Evolutionary conservation across 2,888 invertebrate species (phyloP).

Genomic region (Polia nebulosa): DNA sequence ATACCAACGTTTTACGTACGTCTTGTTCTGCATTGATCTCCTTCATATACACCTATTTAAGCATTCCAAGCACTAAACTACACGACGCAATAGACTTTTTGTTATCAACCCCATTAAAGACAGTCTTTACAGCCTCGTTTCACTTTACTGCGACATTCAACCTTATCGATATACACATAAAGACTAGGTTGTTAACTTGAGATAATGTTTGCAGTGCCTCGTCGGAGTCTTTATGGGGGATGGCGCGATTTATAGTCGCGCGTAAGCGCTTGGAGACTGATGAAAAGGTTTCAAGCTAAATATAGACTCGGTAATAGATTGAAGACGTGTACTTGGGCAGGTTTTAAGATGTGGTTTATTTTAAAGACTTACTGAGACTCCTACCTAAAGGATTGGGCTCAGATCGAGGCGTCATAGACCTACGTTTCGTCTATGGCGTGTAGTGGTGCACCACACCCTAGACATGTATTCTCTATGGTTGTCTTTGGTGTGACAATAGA

Average conservation of each 20-base stretch:
- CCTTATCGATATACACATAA: conserved; percentile 54
- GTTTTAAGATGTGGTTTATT: neutral
- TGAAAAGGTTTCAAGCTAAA: conserved; percentile 39
- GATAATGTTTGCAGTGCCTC: conserved; percentile 56
- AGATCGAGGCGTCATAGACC: too few species aligned
- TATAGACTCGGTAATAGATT: conserved; percentile 31
- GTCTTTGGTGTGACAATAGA: too few species aligned
- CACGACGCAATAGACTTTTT: conserved; percentile 50
- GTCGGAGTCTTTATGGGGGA: conserved; percentile 50
- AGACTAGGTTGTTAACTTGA: conserved; percentile 49
- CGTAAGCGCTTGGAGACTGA: conserved; percentile 31
- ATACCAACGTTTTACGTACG: too few species aligned
- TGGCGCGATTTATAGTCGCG: conserved; percentile 51
- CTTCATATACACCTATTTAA: conserved; percentile 39
- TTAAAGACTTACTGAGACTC: neutral
- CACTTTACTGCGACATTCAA: conserved; percentile 43
- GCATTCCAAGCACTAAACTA: conserved; percentile 38
- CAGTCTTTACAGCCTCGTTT: conserved; percentile 46
- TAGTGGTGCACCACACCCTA: too few species aligned
- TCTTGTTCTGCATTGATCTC: conserved; percentile 2
- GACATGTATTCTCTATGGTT: too few species aligned
- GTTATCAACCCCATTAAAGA: conserved; percentile 53
- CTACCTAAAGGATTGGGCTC: too few species aligned
- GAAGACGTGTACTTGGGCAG: neutral
- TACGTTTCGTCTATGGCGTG: too few species aligned